Percentiles rank a stretch among this genome's conserved stretches.
Conservation (phyloP, 2,113 vertebrate species). For the Pagrus major region DNA sequence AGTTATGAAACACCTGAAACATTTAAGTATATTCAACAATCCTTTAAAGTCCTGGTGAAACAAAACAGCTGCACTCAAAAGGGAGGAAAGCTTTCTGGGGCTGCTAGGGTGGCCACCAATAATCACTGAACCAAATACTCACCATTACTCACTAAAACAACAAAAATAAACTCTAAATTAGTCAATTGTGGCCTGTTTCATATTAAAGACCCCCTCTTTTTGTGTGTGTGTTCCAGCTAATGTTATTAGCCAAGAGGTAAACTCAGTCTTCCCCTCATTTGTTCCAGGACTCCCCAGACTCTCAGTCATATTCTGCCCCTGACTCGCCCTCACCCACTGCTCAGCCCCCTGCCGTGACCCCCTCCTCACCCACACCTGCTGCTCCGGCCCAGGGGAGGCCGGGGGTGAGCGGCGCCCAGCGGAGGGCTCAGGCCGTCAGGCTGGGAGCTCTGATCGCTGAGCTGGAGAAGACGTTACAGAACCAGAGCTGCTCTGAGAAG, state of each 20-base stretch:
- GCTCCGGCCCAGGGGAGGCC: constrained; percentile 2
- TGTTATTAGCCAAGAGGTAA: too few species aligned
- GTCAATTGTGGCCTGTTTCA: too few species aligned
- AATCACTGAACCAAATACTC: too few species aligned
- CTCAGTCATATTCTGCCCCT: not conserved
- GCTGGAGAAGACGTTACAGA: constrained; percentile 81
- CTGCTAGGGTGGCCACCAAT: too few species aligned
- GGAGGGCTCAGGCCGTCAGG: constrained; percentile 56
- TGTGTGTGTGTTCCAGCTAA: too few species aligned
- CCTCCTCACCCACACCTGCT: not conserved
- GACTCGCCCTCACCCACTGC: not conserved
- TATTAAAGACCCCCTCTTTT: too few species aligned
- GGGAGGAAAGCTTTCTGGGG: too few species aligned
- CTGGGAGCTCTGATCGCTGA: constrained; percentile 82
- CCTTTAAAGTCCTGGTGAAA: not conserved
- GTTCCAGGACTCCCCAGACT: constrained; percentile 42
- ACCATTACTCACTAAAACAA: too few species aligned
- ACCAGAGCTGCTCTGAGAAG: constrained; percentile 10
- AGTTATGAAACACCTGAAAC: rapidly evolving
- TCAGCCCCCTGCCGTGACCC: not conserved
- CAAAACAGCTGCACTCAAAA: too few species aligned
- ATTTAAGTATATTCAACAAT: too few species aligned
- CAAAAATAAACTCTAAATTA: too few species aligned
- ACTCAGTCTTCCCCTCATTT: not conserved
- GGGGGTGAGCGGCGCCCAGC: constrained; percentile 28